Percentiles rank a stretch among this genome's conserved stretches.
Conservation (phyloP, 30 jellyfish, hydroid and myxozoan genomes). For the Cassiopea andromeda region DNA sequence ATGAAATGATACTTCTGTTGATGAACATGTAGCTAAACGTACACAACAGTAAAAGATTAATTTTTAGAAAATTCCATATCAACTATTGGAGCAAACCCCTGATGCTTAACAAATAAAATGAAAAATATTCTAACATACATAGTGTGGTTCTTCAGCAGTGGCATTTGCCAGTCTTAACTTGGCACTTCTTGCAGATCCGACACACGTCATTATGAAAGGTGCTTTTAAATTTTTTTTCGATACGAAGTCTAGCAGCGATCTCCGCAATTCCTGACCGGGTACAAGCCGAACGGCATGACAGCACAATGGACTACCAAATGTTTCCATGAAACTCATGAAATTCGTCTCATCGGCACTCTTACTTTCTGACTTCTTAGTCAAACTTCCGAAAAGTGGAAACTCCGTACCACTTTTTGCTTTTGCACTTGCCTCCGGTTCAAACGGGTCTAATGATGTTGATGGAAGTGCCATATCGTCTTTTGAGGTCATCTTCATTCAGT, state of each 20-base stretch:
- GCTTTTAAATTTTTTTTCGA: slow-evolving; percentile 76
- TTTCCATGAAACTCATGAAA: slow-evolving; percentile 23
- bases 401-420: slow-evolving; percentile 11
- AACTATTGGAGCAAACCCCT: no score
- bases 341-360: slow-evolving; percentile 33
- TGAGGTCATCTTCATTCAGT: slow-evolving; percentile 7
- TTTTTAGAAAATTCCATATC: no score
- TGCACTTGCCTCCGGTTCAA: slow-evolving; percentile 35
- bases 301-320: slow-evolving; percentile 83
- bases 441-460: slow-evolving; percentile 32
- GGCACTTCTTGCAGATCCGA: slow-evolving; percentile 92
- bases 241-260: slow-evolving; percentile 71
- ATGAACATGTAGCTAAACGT: no score
- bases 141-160: slow-evolving; percentile 78
- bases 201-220: slow-evolving; percentile 89
- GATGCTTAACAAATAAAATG: neutral
- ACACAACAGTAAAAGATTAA: no score
- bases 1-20: no score
- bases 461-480: slow-evolving; percentile 35
- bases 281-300: slow-evolving; percentile 78
- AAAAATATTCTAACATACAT: slow-evolving; percentile 66
- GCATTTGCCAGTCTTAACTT: slow-evolving; percentile 88
- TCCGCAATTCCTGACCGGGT: slow-evolving; percentile 91
- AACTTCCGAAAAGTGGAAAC: neutral
- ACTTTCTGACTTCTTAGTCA: slow-evolving; percentile 23